A percentile compares a stretch with the other conserved stretches of the same genome.
Evolutionary conservation across 2,888 invertebrate species (phyloP).

Genomic region (Nymphalis c-album): DNA sequence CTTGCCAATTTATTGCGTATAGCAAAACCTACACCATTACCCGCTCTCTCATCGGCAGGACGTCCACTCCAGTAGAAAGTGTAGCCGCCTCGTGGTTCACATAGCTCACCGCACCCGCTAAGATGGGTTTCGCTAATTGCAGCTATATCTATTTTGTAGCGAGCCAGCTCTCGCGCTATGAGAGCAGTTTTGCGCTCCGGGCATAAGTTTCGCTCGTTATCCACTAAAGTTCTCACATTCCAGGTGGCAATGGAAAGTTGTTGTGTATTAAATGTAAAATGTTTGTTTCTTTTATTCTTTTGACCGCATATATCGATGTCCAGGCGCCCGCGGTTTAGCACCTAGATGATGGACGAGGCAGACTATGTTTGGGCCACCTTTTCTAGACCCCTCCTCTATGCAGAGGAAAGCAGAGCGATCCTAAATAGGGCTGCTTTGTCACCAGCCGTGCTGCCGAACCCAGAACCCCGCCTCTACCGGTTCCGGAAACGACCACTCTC

Average conservation of each 20-base stretch:
- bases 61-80: too few species aligned
- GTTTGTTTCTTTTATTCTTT: not conserved
- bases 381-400: too few species aligned
- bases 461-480: too few species aligned
- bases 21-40: constrained; percentile 3
- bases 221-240: constrained; percentile 11
- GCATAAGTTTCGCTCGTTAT: constrained; percentile 6
- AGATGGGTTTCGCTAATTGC: constrained; percentile 31
- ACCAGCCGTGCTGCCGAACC: too few species aligned
- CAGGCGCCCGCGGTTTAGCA: too few species aligned
- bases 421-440: too few species aligned
- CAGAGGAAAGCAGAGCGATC: too few species aligned
- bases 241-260: constrained; percentile 1
- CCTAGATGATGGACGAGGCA: too few species aligned
- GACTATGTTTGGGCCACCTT: too few species aligned
- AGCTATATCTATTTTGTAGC: constrained; percentile 24
- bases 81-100: constrained; percentile 17
- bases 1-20: not conserved
- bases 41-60: too few species aligned
- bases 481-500: too few species aligned
- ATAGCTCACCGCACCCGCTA: constrained; percentile 10
- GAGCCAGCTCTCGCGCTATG: constrained; percentile 8
- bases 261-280: not conserved
- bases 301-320: not conserved
- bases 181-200: constrained; percentile 20